Evolutionary conservation across 2,797 vertebrate genomes (phyloP), one percentile per base, ranked within the genome.

Genomic region (Coreius guichenoti): DNA sequence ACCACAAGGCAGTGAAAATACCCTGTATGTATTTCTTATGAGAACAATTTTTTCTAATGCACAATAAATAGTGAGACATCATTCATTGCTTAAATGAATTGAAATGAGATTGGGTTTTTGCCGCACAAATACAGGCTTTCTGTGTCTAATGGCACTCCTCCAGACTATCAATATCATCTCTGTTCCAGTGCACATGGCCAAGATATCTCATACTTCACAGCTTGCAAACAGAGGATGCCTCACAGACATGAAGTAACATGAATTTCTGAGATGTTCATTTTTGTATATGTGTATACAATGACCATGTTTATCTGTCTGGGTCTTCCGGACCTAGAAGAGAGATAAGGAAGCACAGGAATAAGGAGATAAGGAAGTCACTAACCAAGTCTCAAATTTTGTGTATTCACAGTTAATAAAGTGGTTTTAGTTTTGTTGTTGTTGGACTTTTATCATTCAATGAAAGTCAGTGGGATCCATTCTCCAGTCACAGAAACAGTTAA

Each of bases 161-260:
- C 83, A 84, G 56, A 83, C 21, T 14, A 80, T 84, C 73, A 84
- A 58, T 85, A 56, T 84, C 45, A 76, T 85, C 83, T 84, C 19
- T 49, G n/a, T 63, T 77, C 36, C 31, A 65, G 74, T 43, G 33
- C 68, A 79, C 63, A 68, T 67, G 68, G 58, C 54, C 70, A 69
- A 47, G 36, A 67, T 74, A 65, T 87, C 8, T 51, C 43, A 33
- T 80, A 31, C 74, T 63, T 70, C 78, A 73, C 81, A 72, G 65
- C 67, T 82, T 33, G 23, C 65, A 26, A 82, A 83, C 73, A 87
- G n/a, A 80, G n/a, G 65, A 81, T 63, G 72, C 81, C 49, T 76
- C 54, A 76, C 21, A 70, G 65, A 75, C 73, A 56, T 39, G 49
- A 75, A 75, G 78, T 77, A 75, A 54, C 63, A 65, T 81, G 72